Evolutionary conservation across 2,888 invertebrate genomes (phyloP), one percentile per base, ranked within the genome.

Genomic region (Orthonychiurus folsomi): DNA sequence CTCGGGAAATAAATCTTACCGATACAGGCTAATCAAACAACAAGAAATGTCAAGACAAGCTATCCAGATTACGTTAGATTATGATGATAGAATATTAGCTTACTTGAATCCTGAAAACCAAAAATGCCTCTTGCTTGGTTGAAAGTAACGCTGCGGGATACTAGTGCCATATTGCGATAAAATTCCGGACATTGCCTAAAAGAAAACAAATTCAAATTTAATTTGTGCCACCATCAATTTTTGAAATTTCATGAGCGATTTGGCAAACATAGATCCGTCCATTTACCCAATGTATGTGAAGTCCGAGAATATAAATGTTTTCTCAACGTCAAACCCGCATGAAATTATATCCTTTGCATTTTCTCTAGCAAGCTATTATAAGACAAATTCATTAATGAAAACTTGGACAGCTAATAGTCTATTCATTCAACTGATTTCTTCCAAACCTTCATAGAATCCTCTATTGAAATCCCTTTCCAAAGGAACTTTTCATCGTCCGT

Each of bases 271-370:
- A 48, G 48, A 12, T 15, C 48, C 12, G n/a, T 47, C 18, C 58
- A 2, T 54, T 81, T 78, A 93, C 92, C 95, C 93, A 78, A 99
- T 89, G 77, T 90, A 97, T 71, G 90, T 88, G 63, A 95, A 81
- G 80, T 99, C 86, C 60, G 91, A 89, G 76, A 99, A 99, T 73
- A 99, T 93, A 76, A 99, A 99, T 0, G 99, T 99, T 75, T 94
- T 96, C 0, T 89, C 83, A 0, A 85, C 78, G 77, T 95, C 89
- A 77, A 97, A 99, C 1, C 97, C 99, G 73, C 92, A 86, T 0
- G 99, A 94, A 68, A 99, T 91, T 64, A 99, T 99, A 76, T 99
- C 99, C 78, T 93, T 96, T 1, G 93, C 90, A 79, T 99, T 99
- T 76, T 91, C 90, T 68, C 84, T 81, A 0, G 93, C 88, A 80